Evolutionary conservation across 2,888 invertebrate genomes (phyloP), one percentile per base, ranked within the genome.

Genomic region (Isotomurus palustris): DNA sequence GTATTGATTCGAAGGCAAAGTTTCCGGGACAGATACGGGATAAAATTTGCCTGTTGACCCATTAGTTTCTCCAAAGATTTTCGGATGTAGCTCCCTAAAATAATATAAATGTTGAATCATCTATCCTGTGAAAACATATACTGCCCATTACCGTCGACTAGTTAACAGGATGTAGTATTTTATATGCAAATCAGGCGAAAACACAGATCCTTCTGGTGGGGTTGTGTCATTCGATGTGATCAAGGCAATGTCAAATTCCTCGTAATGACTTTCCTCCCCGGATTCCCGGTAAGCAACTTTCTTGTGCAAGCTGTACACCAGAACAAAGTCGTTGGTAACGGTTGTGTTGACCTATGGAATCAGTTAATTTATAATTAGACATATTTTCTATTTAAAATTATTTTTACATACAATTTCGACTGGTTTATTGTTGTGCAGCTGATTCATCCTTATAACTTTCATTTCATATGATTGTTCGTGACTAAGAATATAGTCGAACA

Each of bases 401-500:
- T 17, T 14, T 43, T 12, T 6, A 40, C 17, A 40, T 6, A 40
- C 17, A 6, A 40, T n/a, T 40, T 40, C 17, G 10, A 24, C 21
- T 43, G 5, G 6, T 22, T 19, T 14, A 22, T 43, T 22, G 24
- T 43, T 19, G 21, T 43, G 4, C 1, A 73, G 64, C 3, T 77
- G 74, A 28, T 73, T 77, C 84, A 86, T 85, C 49, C 80, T 77
- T 29, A 86, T 77, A 1, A 84, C 83, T 58, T 81, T 81, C 82
- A 87, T 84, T 35, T 80, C 78, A 73, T 85, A 86, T 22, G 80
- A 78, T 64, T 81, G 81, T 58, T 85, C 83, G 72, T 86, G 83
- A 24, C 80, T 80, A 48, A 86, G 75, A 62, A 88, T 79, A 73
- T 86, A 86, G 56, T 84, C 82, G 75, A 82, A 88, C 8, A 88